Evolutionary conservation across 2,888 invertebrate genomes (phyloP).

Genomic region (Drosophila mimetica): DNA sequence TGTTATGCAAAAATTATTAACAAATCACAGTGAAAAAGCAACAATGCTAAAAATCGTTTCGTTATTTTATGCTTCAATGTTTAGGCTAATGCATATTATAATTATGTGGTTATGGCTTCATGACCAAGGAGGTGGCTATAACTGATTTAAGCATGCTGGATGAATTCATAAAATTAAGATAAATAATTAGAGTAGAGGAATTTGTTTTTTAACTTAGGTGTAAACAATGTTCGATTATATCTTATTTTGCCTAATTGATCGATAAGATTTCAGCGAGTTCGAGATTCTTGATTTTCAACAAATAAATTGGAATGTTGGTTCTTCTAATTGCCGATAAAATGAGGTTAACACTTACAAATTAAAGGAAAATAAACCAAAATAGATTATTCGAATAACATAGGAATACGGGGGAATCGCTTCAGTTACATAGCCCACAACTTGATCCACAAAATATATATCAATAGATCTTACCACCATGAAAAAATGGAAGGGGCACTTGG

Average conservation of each 20-base stretch:
- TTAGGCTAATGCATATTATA: conserved; percentile 13
- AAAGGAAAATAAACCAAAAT: conserved; percentile 32
- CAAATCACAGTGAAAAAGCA: conserved; percentile 78
- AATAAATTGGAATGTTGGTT: conserved; percentile 54
- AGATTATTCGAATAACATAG: conserved; percentile 13
- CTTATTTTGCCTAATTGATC: background rate
- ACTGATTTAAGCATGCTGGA: conserved; percentile 10
- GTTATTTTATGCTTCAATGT: conserved; percentile 26
- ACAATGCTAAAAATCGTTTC: conserved; percentile 62
- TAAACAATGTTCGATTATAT: background rate
- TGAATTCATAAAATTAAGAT: conserved; percentile 21
- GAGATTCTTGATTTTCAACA: conserved; percentile 43
- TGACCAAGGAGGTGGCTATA: conserved; percentile 7
- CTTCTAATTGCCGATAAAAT: conserved; percentile 35
- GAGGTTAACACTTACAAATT: conserved; percentile 59
- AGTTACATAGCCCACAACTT: conserved; percentile 42
- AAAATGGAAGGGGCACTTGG: conserved; percentile 51
- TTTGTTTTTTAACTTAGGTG: conserved; percentile 4
- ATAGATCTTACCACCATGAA: conserved; percentile 37
- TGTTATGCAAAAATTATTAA: conserved; percentile 70
- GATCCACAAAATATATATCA: conserved; percentile 9
- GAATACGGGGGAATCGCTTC: conserved; percentile 10
- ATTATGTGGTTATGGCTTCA: conserved; percentile 33
- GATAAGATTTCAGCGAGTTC: conserved; percentile 20
- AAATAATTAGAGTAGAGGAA: conserved; percentile 24